Evolutionary conservation across 2,113 vertebrate genomes (phyloP), one percentile per base, ranked within the genome.

Genomic region (Strix uralensis): DNA sequence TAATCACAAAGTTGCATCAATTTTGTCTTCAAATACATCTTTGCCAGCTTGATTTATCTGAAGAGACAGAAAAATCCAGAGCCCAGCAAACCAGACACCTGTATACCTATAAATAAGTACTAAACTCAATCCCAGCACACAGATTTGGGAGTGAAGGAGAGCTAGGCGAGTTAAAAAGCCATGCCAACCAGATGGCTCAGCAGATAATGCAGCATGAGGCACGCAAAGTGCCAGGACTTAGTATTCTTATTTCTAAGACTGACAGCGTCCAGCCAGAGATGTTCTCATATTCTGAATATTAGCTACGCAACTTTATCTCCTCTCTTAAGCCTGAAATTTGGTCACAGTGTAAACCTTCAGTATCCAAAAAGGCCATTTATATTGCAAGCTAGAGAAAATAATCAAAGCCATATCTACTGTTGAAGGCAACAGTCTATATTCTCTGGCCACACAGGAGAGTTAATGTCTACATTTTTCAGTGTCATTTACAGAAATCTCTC

Each of bases 131-230:
- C 44, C 63, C 23, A 72, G 71, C 58, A 38, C 2, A 11, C 16
- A 15, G 55, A n/a, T 12, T 13, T 61, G 80, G 20, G 15, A 73
- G 52, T 6, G 44, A 26, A 44, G 67, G 38, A 25, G 30, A 82
- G 62, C 32, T 18, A 30, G 49, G n/a, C 11, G 19, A 61, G 67
- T 61, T 65, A 62, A 91, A 79, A 34, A 94, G 71, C 51, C 4
- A 2, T 69, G 61, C 89, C 83, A 96, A 72, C 29, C 74, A 94
- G 73, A 90, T 26, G 69, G 74, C 80, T 86, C 81, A 67, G 91
- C 80, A 59, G 83, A 30, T 36, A 87, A 88, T 5, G 34, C 59
- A 70, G 72, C 29, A 9, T 27, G 75, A 11, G 30, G 47, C 44
- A 70, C 4, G 1, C 15, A 30, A 74, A 49, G 25, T 36, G 77